These are phyloP conservation scores for Brenthis daphne DNA, from an alignment of 2,888 invertebrate species.

Conservation along the genomic window DNA sequence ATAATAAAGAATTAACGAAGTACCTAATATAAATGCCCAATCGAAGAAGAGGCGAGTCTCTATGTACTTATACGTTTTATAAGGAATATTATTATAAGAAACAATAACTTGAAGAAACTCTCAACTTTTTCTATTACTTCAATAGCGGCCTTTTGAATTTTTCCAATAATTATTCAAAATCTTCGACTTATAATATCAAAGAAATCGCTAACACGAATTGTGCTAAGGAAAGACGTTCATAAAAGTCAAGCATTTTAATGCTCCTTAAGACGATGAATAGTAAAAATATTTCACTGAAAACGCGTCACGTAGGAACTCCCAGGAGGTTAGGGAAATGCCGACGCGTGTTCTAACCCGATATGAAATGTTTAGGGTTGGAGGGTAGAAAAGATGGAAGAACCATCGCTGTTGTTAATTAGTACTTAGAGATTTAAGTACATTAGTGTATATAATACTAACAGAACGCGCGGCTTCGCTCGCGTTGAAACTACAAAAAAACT, in stretches of 20 bases:
- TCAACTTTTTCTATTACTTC: neutral
- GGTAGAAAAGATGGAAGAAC: constrained; percentile 35
- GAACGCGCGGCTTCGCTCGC: no score
- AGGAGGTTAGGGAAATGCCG: constrained; percentile 69
- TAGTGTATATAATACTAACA: no score
- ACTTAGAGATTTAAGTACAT: no score
- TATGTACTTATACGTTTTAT: no score
- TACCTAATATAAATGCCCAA: no score
- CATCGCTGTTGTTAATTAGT: constrained; percentile 5
- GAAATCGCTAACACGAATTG: constrained; percentile 27
- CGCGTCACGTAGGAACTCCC: constrained; percentile 68
- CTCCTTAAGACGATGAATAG: constrained; percentile 68
- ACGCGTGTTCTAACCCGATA: constrained; percentile 68
- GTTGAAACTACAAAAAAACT: no score
- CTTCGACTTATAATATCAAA: constrained; percentile 12
- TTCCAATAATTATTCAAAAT: neutral
- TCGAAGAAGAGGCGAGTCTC: no score
- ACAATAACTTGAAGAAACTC: no score
- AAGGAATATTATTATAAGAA: no score
- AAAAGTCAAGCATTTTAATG: constrained; percentile 65
- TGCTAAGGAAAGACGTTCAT: constrained; percentile 30
- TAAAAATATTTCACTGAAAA: constrained; percentile 73
- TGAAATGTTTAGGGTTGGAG: constrained; percentile 61
- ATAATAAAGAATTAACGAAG: no score
- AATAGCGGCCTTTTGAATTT: neutral